Base-by-base conservation (phyloP, 2,888 invertebrate genomes). In the Drosophila pseudotalamancana region DNA sequence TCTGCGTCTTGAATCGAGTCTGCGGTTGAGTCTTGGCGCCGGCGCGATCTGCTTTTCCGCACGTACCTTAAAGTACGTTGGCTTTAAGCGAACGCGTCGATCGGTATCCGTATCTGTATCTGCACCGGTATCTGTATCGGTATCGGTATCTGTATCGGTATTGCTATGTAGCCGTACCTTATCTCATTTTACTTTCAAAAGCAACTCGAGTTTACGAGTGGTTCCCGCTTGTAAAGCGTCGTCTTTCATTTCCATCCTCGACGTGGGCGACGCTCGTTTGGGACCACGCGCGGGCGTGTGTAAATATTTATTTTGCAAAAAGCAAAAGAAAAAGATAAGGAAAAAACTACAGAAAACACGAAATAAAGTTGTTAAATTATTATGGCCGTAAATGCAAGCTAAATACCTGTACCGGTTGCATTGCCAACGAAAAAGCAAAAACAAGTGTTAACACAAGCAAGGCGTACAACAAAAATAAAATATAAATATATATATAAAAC, bases 281-380 rank as follows among this genome's bases (percentile, higher is more conserved):
- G 39, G 42, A 43, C 32, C 29, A 34, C 34, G 40, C 49, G 65
- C 31, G 57, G 57, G 66, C 39, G 37, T 68, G 69, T 72, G 55
- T 70, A 67, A 85, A 72, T 68, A 79, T 72, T 59, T 78, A 71
- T 27, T 53, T 40, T 37, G 49, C 51, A 32, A 55, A 43, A 40
- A 32, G 50, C 46, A n/a, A 42, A 18, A 14, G 16, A 2, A 62
- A 50, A 8, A 18, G 25, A n/a, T n/a, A n/a, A 25, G 8, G 11
- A 19, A 42, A 34, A 49, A 64, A 40, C 19, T 25, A 35, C 34
- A 49, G 12, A 35, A 46, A 40, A 34, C 43, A 40, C 63, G 32
- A 57, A 62, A 66, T 67, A 84, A 81, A 71, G 63, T 65, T 50
- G 74, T 77, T 73, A 69, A 81, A 61, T 66, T 55, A 76, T 60